phyloP scores from a whole-genome alignment of 2,797 vertebrate species.

The Eulemur mongoz region DNA sequence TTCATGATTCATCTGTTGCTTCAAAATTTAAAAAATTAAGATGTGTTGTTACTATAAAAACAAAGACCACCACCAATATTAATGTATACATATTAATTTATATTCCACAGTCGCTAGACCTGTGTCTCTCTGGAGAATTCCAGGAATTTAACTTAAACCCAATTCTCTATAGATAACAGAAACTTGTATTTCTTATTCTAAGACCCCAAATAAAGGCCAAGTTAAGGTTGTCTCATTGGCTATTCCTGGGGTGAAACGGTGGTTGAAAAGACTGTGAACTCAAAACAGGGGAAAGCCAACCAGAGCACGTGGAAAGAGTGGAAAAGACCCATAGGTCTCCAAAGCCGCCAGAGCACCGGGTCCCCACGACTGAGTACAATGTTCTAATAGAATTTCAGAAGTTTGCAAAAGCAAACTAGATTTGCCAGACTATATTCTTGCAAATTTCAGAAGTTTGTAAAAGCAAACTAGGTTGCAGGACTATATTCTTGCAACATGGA shows the following conservation, averaged over 20 bases:
- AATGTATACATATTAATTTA: no score
- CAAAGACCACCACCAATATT: neutral
- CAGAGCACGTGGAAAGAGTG: no score
- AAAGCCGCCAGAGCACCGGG: neutral
- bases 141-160: neutral
- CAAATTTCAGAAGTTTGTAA: neutral
- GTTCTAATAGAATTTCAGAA: neutral
- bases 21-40: slow-evolving; percentile 13
- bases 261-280: neutral
- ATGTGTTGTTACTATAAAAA: neutral
- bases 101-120: neutral
- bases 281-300: neutral
- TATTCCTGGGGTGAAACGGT: neutral
- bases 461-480: neutral
- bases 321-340: neutral
- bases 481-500: neutral
- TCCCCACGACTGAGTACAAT: neutral
- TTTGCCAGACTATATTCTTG: neutral
- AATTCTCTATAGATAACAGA: neutral
- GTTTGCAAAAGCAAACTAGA: neutral
- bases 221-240: neutral
- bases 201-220: neutral
- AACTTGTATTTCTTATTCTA: neutral
- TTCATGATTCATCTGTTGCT: neutral
- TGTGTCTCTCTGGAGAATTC: neutral